Percentiles rank a stretch among this genome's conserved stretches.
Evolutionary conservation across 2,797 vertebrate species (phyloP).

Genomic region (Scarus forsteni): DNA sequence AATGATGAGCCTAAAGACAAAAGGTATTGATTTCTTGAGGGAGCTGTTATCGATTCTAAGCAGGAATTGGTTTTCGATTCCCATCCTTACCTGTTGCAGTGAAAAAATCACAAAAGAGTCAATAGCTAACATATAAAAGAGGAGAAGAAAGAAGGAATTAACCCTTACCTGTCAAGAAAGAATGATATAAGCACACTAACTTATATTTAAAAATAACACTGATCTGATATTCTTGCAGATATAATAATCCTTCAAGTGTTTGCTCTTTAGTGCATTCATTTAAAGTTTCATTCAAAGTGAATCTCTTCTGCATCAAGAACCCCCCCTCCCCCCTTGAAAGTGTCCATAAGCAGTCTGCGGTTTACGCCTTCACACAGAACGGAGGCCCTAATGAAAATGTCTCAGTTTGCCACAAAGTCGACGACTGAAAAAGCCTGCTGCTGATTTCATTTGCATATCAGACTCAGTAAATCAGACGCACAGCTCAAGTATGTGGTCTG

Average conservation of each 20-base stretch:
- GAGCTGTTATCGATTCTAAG: too few species aligned
- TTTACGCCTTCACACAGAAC: slow-evolving; percentile 13
- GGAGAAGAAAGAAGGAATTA: too few species aligned
- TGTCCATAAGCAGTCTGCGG: slow-evolving; percentile 11
- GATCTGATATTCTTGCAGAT: too few species aligned
- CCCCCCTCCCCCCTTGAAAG: background rate
- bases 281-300: slow-evolving; percentile 13
- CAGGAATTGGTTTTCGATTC: too few species aligned
- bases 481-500: slow-evolving; percentile 44
- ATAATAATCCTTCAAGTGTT: background rate
- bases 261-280: slow-evolving; percentile 4
- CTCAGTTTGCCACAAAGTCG: slow-evolving; percentile 22
- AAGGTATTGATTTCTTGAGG: too few species aligned
- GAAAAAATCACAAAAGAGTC: too few species aligned
- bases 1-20: too few species aligned
- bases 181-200: too few species aligned
- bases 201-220: too few species aligned
- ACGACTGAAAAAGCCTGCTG: slow-evolving; percentile 29
- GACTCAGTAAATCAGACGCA: slow-evolving; percentile 44
- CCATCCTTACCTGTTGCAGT: too few species aligned
- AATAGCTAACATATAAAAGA: too few species aligned
- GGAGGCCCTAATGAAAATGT: slow-evolving; percentile 31
- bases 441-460: slow-evolving; percentile 52
- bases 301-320: slow-evolving; percentile 6
- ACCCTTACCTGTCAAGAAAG: too few species aligned